Percentiles rank a stretch among this genome's conserved stretches.
Conservation (phyloP, 2,797 vertebrate genomes). For the Hirundo rustica region DNA sequence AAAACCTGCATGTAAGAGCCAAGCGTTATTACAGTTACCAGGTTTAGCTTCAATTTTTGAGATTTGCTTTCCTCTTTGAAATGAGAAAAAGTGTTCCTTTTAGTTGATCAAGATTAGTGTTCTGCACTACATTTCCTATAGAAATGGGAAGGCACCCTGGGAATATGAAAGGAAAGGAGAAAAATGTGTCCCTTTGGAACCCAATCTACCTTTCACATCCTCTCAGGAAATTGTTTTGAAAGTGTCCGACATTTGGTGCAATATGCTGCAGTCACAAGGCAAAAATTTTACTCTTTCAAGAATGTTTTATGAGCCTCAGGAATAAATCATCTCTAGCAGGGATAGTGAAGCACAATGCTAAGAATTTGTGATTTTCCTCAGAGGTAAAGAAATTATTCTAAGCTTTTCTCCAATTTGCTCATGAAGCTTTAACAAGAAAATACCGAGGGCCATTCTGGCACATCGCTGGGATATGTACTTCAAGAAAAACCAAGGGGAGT, state of each 20-base stretch:
- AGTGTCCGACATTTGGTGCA: conserved; percentile 9
- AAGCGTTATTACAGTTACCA: conserved; percentile 20
- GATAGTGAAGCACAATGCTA: conserved; percentile 33
- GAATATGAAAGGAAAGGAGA: conserved; percentile 59
- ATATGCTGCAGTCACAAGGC: conserved; percentile 48
- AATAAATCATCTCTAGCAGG: conserved; percentile 48
- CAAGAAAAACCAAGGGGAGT: not conserved
- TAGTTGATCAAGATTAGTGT: conserved; percentile 16
- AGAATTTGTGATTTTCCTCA: conserved; percentile 36
- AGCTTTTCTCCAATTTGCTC: conserved; percentile 38
- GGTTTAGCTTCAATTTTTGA: conserved; percentile 32
- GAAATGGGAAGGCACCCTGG: not conserved
- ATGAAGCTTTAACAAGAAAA: conserved; percentile 52
- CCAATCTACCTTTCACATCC: conserved; percentile 43
- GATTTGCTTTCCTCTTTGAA: conserved; percentile 9
- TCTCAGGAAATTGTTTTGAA: conserved; percentile 63
- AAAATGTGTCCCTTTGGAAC: conserved; percentile 58
- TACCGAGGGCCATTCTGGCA: not conserved
- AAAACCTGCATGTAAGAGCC: conserved; percentile 57
- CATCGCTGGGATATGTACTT: not conserved
- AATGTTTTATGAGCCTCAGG: conserved; percentile 48
- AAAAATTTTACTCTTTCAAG: conserved; percentile 55
- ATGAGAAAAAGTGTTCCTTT: conserved; percentile 32
- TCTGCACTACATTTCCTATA: conserved; percentile 35
- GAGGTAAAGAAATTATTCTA: conserved; percentile 47